Percentiles rank a stretch among this genome's conserved stretches.
phyloP scores from a whole-genome alignment of 2,113 vertebrate genomes.

The Engystomops pustulosus region DNA sequence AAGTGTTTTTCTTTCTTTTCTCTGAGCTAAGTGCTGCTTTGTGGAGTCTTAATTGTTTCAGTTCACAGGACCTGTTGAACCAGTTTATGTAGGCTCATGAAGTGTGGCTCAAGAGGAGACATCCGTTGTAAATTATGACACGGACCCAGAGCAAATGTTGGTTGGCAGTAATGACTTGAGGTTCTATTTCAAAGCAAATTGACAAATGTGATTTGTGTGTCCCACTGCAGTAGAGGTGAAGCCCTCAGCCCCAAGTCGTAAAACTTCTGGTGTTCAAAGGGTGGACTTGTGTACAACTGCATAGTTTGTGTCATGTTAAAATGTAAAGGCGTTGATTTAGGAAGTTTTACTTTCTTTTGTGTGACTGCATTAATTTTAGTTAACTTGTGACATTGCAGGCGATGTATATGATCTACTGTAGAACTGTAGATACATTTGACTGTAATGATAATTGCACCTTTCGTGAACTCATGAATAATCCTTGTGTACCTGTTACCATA shows the following conservation, averaged over 20 bases:
- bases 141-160: slow-evolving; percentile 34
- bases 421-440: not conserved
- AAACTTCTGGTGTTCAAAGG: not conserved
- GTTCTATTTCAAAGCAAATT: slow-evolving; percentile 13
- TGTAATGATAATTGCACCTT: not conserved
- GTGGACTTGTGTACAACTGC: not conserved
- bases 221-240: slow-evolving; percentile 9
- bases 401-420: not conserved
- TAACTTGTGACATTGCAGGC: not conserved
- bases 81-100: slow-evolving; percentile 24
- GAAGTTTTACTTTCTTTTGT: not conserved
- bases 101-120: slow-evolving; percentile 20
- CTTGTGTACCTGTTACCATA: not conserved
- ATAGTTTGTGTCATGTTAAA: not conserved
- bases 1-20: slow-evolving; percentile 8
- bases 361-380: not conserved
- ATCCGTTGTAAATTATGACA: slow-evolving; percentile 22
- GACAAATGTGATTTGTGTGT: slow-evolving; percentile 43
- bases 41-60: slow-evolving; percentile 27
- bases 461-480: not conserved
- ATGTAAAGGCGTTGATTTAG: not conserved
- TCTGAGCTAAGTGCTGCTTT: not conserved
- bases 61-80: slow-evolving; percentile 37
- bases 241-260: slow-evolving; percentile 3
- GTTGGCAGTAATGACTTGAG: slow-evolving; percentile 28